Evolutionary conservation across 1,140 invertebrate genomes (phyloP).

Genomic region (Drosophila baimaii): DNA sequence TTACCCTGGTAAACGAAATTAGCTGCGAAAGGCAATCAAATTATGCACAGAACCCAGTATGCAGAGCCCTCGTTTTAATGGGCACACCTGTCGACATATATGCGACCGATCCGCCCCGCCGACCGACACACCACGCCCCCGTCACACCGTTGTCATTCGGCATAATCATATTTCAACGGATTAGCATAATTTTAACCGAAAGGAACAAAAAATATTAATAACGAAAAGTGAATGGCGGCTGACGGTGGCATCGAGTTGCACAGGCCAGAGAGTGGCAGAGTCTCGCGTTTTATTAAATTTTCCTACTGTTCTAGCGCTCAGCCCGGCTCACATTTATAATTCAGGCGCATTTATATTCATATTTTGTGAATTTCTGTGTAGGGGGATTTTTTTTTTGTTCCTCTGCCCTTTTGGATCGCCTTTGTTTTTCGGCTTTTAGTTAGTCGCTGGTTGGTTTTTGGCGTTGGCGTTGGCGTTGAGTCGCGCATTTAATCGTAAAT

Average conservation of each 20-base stretch:
- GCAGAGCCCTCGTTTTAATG: conserved; percentile 21
- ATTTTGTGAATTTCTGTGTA: conserved; percentile 65
- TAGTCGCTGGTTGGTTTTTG: conserved; percentile 21
- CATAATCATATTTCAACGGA: conserved; percentile 83
- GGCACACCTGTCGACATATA: conserved; percentile 64
- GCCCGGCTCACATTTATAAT: conserved; percentile 53
- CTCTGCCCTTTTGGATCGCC: conserved; percentile 19
- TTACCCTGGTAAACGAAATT: conserved; percentile 51
- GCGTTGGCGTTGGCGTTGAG: conserved; percentile 64
- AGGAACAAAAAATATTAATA: conserved; percentile 75
- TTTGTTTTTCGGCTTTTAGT: conserved; percentile 47
- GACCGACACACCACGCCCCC: conserved; percentile 21
- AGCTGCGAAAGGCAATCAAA: conserved; percentile 78
- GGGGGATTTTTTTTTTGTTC: conserved; percentile 49
- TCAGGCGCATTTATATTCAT: conserved; percentile 71
- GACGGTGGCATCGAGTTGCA: conserved; percentile 53
- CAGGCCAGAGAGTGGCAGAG: conserved; percentile 21
- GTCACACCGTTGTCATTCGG: conserved; percentile 77
- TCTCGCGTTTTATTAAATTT: conserved; percentile 65
- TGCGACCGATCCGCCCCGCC: conserved; percentile 16
- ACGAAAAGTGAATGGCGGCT: conserved; percentile 79
- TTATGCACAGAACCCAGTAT: conserved; percentile 61
- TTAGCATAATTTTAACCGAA: conserved; percentile 78
- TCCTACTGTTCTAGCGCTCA: conserved; percentile 62
- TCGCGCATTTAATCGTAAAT: conserved; percentile 69